These are phyloP conservation scores for Cheilosia soror DNA, from an alignment of 2,888 invertebrate species.

Conservation along the genomic window DNA sequence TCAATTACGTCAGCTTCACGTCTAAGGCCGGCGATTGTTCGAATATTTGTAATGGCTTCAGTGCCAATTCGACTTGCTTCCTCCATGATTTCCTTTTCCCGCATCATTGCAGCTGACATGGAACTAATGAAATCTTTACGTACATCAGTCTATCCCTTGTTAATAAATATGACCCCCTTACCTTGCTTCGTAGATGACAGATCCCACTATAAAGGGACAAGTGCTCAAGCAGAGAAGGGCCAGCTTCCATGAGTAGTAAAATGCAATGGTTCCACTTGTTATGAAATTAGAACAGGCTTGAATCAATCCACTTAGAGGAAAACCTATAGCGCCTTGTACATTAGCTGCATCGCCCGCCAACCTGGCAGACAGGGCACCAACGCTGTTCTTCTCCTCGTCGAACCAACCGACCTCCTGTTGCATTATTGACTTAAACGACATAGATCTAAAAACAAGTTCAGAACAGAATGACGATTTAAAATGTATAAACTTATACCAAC, in stretches of 20 bases:
- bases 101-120: conserved; percentile 86
- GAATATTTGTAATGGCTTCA: conserved; percentile 89
- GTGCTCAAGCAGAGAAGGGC: conserved; percentile 88
- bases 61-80: conserved; percentile 89
- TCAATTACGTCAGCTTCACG: conserved; percentile 87
- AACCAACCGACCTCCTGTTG: conserved; percentile 91
- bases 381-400: conserved; percentile 88
- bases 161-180: conserved; percentile 60
- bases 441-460: conserved; percentile 65
- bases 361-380: conserved; percentile 88
- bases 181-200: conserved; percentile 88
- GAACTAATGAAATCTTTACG: conserved; percentile 80
- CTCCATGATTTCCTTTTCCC: conserved; percentile 87
- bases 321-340: conserved; percentile 90
- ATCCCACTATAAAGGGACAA: conserved; percentile 88
- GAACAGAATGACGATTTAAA: neutral
- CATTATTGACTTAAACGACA: conserved; percentile 88
- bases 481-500: conserved; percentile 77
- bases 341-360: conserved; percentile 90
- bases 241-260: conserved; percentile 89
- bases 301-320: conserved; percentile 88
- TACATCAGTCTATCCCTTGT: neutral
- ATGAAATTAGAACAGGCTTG: conserved; percentile 88
- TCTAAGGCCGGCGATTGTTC: conserved; percentile 88
- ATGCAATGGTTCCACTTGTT: conserved; percentile 86